These are phyloP conservation scores for Auanema sp. DNA, from an alignment of 2,888 invertebrate genomes.

Conservation along the genomic window DNA sequence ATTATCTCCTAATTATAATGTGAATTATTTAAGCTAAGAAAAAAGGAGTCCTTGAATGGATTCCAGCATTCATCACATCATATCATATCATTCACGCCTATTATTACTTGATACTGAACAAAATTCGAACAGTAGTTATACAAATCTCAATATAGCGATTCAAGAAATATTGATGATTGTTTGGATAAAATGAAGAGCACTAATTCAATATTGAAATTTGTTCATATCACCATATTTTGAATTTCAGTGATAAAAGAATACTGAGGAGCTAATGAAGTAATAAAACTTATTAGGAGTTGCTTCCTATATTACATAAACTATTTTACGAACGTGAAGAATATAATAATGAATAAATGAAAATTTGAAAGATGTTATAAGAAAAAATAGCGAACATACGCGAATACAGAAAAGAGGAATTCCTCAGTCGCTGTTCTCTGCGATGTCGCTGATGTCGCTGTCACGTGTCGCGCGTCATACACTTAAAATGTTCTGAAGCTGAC, in stretches of 20 bases:
- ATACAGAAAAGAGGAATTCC: not conserved
- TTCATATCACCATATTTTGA: not conserved
- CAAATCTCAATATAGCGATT: no score
- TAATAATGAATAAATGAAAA: not conserved
- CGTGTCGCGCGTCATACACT: not conserved
- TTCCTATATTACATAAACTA: not conserved
- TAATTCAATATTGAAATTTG: not conserved
- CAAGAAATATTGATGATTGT: no score
- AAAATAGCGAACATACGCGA: constrained; percentile 1
- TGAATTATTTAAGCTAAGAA: no score
- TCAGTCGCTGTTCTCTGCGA: no score
- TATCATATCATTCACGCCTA: no score
- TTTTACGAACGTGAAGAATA: not conserved
- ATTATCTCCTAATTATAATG: no score
- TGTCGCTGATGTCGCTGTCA: not conserved
- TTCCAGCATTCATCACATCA: no score
- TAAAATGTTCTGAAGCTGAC: not conserved
- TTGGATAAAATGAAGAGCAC: not conserved
- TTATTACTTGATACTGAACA: no score
- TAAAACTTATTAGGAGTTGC: not conserved
- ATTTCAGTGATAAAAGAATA: not conserved
- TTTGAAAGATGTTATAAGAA: not conserved
- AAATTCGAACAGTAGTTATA: no score
- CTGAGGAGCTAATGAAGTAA: not conserved
- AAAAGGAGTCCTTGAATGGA: no score